Evolutionary conservation across 2,113 vertebrate species (phyloP).

Genomic region (Redunca redunca): DNA sequence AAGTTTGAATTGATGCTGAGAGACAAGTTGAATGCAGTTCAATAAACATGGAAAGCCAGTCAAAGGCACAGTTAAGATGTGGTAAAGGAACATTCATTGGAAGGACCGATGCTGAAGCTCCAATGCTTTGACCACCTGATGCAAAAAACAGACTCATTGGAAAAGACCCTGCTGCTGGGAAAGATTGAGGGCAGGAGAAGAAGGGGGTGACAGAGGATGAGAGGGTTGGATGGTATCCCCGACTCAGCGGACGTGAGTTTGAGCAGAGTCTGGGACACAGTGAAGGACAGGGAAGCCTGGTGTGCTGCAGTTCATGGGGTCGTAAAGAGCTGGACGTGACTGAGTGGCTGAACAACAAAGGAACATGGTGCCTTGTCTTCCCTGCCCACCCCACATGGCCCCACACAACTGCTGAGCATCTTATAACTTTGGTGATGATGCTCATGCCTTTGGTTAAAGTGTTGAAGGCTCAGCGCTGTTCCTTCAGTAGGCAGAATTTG

Average conservation of each 20-base stretch:
- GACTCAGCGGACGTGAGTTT: background rate
- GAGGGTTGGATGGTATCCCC: background rate
- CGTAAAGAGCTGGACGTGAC: background rate
- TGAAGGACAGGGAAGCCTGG: background rate
- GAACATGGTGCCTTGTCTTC: background rate
- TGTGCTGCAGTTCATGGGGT: background rate
- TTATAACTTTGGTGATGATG: background rate
- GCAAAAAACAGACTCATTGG: background rate
- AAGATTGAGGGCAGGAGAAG: background rate
- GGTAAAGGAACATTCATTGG: background rate
- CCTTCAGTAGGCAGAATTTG: background rate
- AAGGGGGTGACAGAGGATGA: background rate
- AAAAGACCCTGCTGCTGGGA: background rate
- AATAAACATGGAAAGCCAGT: background rate
- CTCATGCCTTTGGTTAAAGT: background rate
- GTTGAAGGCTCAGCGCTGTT: background rate
- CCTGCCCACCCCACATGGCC: background rate
- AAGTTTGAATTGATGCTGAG: conserved; percentile 12
- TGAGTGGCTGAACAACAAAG: background rate
- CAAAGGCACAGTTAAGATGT: background rate
- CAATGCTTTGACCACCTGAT: background rate
- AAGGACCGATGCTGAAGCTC: background rate
- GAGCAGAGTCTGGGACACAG: background rate
- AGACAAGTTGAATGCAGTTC: background rate
- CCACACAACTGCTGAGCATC: background rate